Base-by-base conservation (phyloP, 1,140 invertebrate species). In the Leptinotarsa texana region DNA sequence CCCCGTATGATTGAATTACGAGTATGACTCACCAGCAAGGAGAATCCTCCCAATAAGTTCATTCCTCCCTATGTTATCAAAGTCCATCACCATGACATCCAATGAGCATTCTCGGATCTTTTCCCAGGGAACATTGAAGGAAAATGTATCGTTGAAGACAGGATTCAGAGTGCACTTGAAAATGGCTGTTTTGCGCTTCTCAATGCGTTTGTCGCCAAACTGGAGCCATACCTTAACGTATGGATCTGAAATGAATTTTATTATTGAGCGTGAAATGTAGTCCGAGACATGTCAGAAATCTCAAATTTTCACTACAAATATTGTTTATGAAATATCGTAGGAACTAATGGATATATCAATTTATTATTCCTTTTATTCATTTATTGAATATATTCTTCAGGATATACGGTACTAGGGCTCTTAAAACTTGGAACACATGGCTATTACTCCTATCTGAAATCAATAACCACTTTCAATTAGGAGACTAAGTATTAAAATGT, bases 151-250 rank as follows among this genome's bases (percentile, higher is more conserved):
- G 87, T 98, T 97, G 89, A 97, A 98, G 62, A 97, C 91, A 1
- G 92, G 96, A 86, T 96, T 95, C 72, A 97, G 87, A 3, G 94
- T 97, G 84, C 95, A 96, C 82, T 96, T 97, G 86, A 96, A 97
- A 80, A 98, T 95, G 42, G 94, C 93, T n/a, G 96, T 98, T 88
- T 98, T 98, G 84, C 95, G 93, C 84, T 98, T 98, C 85, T 98
- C 96, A 76, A 98, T 93, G 74, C 94, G 90, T 80, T 97, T 97
- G 78, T 97, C 96, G 13, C 95, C 95, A 83, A 97, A 96, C 80
- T 97, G 95, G 3, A 98, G 90, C 96, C 96, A 98, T 5, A 98
- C 94, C 85, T 98, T 98, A 1, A 97, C 96, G 84, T 98, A 98
- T 0, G 96, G 96, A 93, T 98, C 96, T 97, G 87, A 65, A 88